Conservation (phyloP, 2,888 invertebrate genomes). For the Drosophila fungiperda region DNA sequence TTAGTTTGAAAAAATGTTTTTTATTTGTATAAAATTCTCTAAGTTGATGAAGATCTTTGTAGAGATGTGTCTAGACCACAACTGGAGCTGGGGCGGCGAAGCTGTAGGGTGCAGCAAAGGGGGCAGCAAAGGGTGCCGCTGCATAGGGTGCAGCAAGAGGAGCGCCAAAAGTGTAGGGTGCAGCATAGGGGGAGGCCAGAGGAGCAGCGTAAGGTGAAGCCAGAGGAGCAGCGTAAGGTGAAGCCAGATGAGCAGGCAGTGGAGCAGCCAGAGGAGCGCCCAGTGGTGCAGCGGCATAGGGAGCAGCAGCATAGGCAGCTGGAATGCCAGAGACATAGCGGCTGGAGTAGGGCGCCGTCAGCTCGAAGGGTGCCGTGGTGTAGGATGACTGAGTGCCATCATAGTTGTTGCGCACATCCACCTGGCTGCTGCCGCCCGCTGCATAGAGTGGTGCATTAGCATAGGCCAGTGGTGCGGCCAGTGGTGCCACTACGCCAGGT, state of each 20-base stretch:
- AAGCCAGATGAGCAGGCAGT: slow-evolving; percentile 55
- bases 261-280: slow-evolving; percentile 51
- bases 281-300: slow-evolving; percentile 42
- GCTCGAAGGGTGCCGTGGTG: slow-evolving; percentile 81
- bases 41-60: background rate
- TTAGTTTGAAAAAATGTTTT: slow-evolving; percentile 32
- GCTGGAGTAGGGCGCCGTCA: slow-evolving; percentile 75
- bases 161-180: slow-evolving; percentile 31
- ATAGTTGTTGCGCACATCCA: slow-evolving; percentile 82
- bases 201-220: slow-evolving; percentile 46
- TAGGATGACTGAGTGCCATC: slow-evolving; percentile 82
- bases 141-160: slow-evolving; percentile 43
- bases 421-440: slow-evolving; percentile 81
- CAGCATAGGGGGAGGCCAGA: slow-evolving; percentile 43
- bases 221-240: slow-evolving; percentile 57
- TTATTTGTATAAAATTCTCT: slow-evolving; percentile 46
- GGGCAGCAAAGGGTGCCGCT: slow-evolving; percentile 41
- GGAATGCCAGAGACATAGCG: slow-evolving; percentile 82
- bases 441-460: slow-evolving; percentile 85
- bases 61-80: slow-evolving; percentile 48
- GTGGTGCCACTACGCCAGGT: slow-evolving; percentile 68
- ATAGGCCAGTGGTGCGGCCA: slow-evolving; percentile 82
- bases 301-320: slow-evolving; percentile 57
- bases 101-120: slow-evolving; percentile 54
- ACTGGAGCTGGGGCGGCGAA: slow-evolving; percentile 62